Base-by-base conservation (phyloP, 2,888 invertebrate species). In the Catocala fraxini region DNA sequence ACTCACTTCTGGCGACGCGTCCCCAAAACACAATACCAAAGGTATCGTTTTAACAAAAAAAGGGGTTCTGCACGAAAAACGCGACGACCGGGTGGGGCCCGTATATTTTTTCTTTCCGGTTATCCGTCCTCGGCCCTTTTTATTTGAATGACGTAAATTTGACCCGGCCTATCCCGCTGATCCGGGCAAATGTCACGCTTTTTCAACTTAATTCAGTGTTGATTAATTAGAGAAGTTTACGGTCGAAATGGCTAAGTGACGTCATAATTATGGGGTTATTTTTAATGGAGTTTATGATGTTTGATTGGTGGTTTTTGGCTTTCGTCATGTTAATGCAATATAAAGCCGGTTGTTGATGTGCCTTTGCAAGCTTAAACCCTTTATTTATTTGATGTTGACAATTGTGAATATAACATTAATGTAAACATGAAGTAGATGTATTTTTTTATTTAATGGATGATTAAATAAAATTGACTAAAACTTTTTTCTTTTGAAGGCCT, bases 191-290 rank as follows among this genome's bases (percentile, higher is more conserved):
- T 45, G 52, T 35, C 60, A 67, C 46, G 45, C 55, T 52, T 66
- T 73, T 73, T 69, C 47, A 68, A 68, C 63, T 61, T 61, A 61
- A 73, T 59, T 61, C 42, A 54, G 63, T 62, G 42, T 64, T 76
- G 76, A 76, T 76, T 74, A 76, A 76, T 76, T 76, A 66, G 46
- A 42, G 43, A 76, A 68, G 49, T 68, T 67, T 68, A 71, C 53
- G 45, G 11, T 56, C 45, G 10, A 34, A 66, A 45, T 57, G 35
- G 46, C 41, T 25, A 56, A 52, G 58, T 63, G 25, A 55, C 25
- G 35, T 12, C 57, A 48, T 34, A 45, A 57, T 55, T 52, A n/a
- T 58, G 56, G 51, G 41, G 58, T 35, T 13, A 71, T 54, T 54
- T 62, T 63, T 51, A 58, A 63, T 51, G 58, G 58, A 63, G 45